phyloP scores from a whole-genome alignment of 2,113 vertebrate species.

The Limanda limanda region DNA sequence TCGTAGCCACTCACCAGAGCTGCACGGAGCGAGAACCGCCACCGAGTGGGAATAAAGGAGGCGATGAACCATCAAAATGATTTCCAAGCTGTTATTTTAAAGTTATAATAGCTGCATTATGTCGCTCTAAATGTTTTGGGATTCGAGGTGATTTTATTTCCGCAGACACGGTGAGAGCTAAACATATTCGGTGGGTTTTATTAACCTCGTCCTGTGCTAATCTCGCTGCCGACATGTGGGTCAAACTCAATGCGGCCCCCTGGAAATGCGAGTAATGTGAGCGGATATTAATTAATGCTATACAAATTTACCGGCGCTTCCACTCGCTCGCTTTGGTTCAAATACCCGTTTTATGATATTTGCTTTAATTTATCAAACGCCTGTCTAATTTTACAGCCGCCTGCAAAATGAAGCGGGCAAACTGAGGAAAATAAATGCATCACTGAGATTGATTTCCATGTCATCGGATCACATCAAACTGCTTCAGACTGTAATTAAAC shows the following conservation, averaged over 20 bases:
- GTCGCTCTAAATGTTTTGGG: background rate
- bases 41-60: background rate
- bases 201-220: too few relatives aligned
- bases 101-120: background rate
- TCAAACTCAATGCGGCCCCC: background rate
- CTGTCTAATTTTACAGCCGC: conserved; percentile 19
- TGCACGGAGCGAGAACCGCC: too few relatives aligned
- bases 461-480: conserved; percentile 39
- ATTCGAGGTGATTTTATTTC: too few relatives aligned
- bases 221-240: background rate
- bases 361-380: conserved; percentile 16
- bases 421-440: conserved; percentile 36
- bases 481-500: conserved; percentile 38
- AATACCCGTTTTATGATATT: background rate
- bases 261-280: background rate
- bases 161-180: too few relatives aligned
- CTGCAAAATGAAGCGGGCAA: conserved; percentile 14
- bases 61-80: background rate
- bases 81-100: background rate
- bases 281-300: background rate
- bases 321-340: background rate
- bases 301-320: background rate
- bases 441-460: conserved; percentile 30
- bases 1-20: background rate
- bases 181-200: too few relatives aligned